phyloP scores from a whole-genome alignment of 2,113 vertebrate species.

The Neodon shergylaensis region DNA sequence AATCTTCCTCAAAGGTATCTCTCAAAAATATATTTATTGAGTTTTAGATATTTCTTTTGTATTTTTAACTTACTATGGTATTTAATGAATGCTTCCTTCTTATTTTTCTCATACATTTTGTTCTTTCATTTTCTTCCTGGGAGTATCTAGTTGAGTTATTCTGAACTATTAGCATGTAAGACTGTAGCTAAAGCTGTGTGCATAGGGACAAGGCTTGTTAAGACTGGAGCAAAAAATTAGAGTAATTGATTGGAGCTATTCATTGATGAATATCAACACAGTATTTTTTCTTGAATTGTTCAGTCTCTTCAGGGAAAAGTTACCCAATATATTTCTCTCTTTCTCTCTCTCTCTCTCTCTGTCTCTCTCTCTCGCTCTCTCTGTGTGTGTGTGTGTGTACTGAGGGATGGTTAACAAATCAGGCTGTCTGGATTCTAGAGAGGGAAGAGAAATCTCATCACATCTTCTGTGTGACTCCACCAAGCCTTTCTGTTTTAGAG shows the following conservation, averaged over 20 bases:
- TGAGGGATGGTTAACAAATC: background rate
- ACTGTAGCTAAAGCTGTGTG: background rate
- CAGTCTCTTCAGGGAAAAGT: conserved; percentile 48
- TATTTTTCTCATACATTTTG: background rate
- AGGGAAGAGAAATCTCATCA: background rate
- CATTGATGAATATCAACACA: background rate
- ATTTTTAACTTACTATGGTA: conserved; percentile 47
- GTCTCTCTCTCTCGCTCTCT: too few species aligned
- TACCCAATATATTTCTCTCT: too few species aligned
- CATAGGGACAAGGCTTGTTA: background rate
- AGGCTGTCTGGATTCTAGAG: background rate
- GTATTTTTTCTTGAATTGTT: conserved; percentile 29
- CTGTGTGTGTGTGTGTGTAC: background rate
- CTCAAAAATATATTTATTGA: conserved; percentile 30
- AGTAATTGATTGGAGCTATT: conserved; percentile 12
- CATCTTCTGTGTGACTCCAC: background rate
- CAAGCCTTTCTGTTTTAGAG: background rate
- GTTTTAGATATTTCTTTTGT: conserved; percentile 60
- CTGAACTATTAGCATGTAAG: background rate
- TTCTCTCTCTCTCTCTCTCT: too few species aligned
- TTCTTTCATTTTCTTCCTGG: conserved; percentile 1
- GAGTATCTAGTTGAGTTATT: background rate
- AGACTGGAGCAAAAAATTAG: conserved; percentile 28
- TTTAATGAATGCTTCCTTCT: background rate
- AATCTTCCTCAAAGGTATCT: conserved; percentile 28